Conservation (phyloP, 1,140 invertebrate genomes). For the Plectrocnemia conspersa region DNA sequence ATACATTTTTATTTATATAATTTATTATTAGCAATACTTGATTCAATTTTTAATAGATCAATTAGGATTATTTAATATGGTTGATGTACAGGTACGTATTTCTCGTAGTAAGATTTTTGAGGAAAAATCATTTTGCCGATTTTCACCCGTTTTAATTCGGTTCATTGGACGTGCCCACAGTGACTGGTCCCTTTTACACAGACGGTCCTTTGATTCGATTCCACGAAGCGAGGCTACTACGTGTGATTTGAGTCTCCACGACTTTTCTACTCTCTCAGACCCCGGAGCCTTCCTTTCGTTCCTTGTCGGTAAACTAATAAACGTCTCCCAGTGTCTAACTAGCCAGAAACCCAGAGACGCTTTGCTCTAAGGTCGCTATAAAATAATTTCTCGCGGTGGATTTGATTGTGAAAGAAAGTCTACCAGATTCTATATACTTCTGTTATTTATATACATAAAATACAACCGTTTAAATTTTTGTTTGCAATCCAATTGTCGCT, state of each 20-base stretch:
- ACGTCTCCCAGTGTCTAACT: conserved; percentile 7
- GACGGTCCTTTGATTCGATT: conserved; percentile 27
- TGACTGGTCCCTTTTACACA: background rate
- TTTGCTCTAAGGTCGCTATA: conserved; percentile 17
- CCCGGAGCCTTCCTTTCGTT: conserved; percentile 5
- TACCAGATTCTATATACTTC: background rate
- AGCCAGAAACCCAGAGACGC: background rate
- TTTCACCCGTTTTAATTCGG: conserved; percentile 9
- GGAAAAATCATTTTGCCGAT: conserved; percentile 12
- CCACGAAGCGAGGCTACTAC: conserved; percentile 14
- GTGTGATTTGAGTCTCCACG: conserved; percentile 18
- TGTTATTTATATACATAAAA: background rate
- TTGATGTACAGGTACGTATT: background rate
- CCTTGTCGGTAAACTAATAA: conserved; percentile 27
- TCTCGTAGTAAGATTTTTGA: background rate
- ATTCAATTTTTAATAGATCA: conserved; percentile 2
- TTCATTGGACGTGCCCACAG: conserved; percentile 6
- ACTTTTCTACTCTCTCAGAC: conserved; percentile 4
- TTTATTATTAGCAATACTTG: too few species aligned
- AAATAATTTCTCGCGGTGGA: conserved; percentile 22
- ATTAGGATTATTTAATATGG: background rate
- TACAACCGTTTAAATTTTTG: conserved; percentile 30
- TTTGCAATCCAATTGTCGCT: conserved; percentile 44
- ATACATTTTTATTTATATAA: too few species aligned
- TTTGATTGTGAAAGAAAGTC: conserved; percentile 26